Evolutionary conservation across 2,797 vertebrate genomes (phyloP), one percentile per base, ranked within the genome.

Genomic region (Gadopsis bispinosus): DNA sequence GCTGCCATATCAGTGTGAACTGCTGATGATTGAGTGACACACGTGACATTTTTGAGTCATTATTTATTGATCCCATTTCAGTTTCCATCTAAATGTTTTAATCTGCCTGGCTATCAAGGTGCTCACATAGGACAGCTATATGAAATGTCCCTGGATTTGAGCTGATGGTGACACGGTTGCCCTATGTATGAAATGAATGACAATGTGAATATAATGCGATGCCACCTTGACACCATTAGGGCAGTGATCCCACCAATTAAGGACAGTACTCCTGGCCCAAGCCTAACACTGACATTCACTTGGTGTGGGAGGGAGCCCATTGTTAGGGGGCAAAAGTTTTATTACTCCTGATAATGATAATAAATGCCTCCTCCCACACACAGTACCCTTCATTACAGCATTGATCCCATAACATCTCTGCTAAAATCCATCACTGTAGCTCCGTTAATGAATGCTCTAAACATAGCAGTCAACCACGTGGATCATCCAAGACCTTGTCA

Each of bases 1-100:
- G 81, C 88, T 81, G 90, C 82, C 83, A 78, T 87, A 86, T 88
- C 89, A 82, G 41, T 62, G 76, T 69, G 82, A 92, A 90, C 85
- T 62, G 81, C 81, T 62, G 70, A 83, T 92, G 92, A 93, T 87
- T 90, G 92, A 95, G 90, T 79, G 90, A 92, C 86, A 89, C 87
- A 88, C 70, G 41, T 92, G 90, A 90, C 90, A 94, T 94, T 95
- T 93, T 81, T 60, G 45, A 89, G 81, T 94, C 89, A 92, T 95
- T 89, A 94, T 92, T 91, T 92, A 94, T 95, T 94, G 87, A 95
- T 91, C 81, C 83, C 79, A 77, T 86, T 89, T 79, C 85, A 73
- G 77, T 87, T 87, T 80, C 73, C 69, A 80, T 88, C 68, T 78
- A 86, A 93, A 91, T 92, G 88, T 92, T 91, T 89, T 83, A 88